Evolutionary conservation across 2,797 vertebrate species (phyloP), one percentile per base, ranked within the genome.

Genomic region (Pangasius larnaudii): DNA sequence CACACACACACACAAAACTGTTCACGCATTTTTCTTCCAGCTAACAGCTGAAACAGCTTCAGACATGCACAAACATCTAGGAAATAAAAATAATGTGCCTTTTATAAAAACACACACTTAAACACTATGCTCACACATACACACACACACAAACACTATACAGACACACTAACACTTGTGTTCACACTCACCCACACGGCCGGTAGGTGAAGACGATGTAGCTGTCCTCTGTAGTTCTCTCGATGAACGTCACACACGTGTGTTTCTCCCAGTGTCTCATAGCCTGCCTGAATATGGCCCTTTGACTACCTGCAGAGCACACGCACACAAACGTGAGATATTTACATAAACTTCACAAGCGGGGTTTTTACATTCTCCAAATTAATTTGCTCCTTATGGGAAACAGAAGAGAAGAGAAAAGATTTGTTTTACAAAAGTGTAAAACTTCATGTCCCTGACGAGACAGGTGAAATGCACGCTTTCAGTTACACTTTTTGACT

Each of bases 211-310:
- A 99, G 56, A 99, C 98, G 6, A 99, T 99, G 92, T 99, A 99
- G 92, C 98, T 99, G 90, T 99, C 98, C 93, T 99, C 99, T 19
- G 99, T 98, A 0, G 96, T 97, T 92, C 98, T 97, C 92, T 99
- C 99, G 33, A 99, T 98, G 93, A 99, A 99, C 0, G 98, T 99
- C 63, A 99, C 98, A 0, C 99, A 99, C 0, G 98, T 99, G 94
- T 98, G 97, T 93, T 98, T 99, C 92, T 99, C 99, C 99, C 99
- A 99, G 94, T 99, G 99, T 88, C 99, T 94, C 99, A 99, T 99
- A 69, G 99, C 99, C 95, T 99, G 98, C 89, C 99, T 99, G 91
- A 99, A 99, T 98, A 99, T 99, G 92, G 99, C 99, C 89, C 98
- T 95, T 95, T 99, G 99, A 91, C 97, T 99, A 91, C 98, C 99